Evolutionary conservation across 2,888 invertebrate species (phyloP).

Genomic region (Clostera curtula): DNA sequence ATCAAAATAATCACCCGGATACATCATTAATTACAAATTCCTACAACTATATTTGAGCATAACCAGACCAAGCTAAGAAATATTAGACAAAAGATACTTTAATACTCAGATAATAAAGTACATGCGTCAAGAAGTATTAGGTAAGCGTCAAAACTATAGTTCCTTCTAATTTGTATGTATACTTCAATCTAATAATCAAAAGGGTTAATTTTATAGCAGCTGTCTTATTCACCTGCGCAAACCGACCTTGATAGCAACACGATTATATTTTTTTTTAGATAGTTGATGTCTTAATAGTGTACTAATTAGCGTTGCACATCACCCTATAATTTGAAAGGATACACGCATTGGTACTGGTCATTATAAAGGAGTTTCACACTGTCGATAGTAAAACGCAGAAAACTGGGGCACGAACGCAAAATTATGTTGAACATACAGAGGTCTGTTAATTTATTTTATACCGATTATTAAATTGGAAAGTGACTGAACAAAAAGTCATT

Average conservation of each 20-base stretch:
- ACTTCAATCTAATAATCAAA: slow-evolving; percentile 8
- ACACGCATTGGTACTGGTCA: slow-evolving; percentile 2
- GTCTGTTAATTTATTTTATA: too few species aligned
- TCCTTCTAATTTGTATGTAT: slow-evolving; percentile 8
- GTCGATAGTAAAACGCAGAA: background rate
- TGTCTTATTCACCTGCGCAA: slow-evolving; percentile 25
- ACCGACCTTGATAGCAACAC: slow-evolving; percentile 16
- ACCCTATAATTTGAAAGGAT: slow-evolving; percentile 9
- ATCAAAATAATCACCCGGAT: too few species aligned
- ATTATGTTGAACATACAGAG: too few species aligned
- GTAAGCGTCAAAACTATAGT: slow-evolving; percentile 11
- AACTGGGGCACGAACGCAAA: too few species aligned
- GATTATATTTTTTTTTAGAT: slow-evolving; percentile 11
- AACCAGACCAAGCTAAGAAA: too few species aligned
- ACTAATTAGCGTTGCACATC: slow-evolving; percentile 15
- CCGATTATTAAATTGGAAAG: too few species aligned
- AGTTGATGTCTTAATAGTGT: slow-evolving; percentile 12
- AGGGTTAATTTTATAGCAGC: slow-evolving; percentile 22
- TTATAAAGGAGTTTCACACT: slow-evolving; percentile 7
- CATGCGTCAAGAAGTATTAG: too few species aligned
- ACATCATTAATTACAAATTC: too few species aligned
- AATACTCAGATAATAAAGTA: too few species aligned
- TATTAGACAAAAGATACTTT: too few species aligned
- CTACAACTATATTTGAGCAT: too few species aligned
- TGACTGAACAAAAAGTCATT: too few species aligned